Percentiles rank a stretch among this genome's conserved stretches.
Evolutionary conservation across 2,888 invertebrate genomes (phyloP).

Genomic region (Lepidocyrtinus sp.): DNA sequence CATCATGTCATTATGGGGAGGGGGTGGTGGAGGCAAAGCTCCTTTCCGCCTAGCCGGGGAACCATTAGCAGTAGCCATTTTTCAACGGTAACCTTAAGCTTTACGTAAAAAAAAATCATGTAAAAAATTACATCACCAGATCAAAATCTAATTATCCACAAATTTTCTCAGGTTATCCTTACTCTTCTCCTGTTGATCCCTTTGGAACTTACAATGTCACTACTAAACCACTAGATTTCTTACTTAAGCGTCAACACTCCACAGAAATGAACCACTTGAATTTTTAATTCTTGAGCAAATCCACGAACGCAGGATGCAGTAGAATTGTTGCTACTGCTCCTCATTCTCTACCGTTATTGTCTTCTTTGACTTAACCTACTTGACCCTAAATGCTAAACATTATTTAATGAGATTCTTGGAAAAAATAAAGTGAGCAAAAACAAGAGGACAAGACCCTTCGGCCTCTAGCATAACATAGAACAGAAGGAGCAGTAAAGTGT

Average conservation of each 20-base stretch:
- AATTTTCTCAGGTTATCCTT: neutral
- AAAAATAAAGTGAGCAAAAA: conserved; percentile 16
- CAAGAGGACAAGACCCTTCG: neutral
- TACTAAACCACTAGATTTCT: neutral
- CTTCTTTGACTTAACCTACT: neutral
- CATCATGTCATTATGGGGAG: conserved; percentile 78
- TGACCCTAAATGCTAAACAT: neutral
- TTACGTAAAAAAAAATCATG: neutral
- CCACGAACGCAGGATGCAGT: neutral
- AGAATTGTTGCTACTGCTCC: too few species aligned
- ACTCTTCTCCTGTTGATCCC: neutral
- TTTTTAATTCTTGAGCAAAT: neutral
- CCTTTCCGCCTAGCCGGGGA: conserved; percentile 54
- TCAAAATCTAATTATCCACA: neutral
- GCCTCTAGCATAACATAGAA: neutral
- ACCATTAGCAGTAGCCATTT: conserved; percentile 47
- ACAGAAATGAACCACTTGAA: neutral
- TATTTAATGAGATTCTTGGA: conserved; percentile 31
- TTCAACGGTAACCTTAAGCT: neutral
- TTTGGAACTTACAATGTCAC: neutral
- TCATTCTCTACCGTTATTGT: too few species aligned
- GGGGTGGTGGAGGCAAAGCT: conserved; percentile 70
- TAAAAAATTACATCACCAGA: neutral
- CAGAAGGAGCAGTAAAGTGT: neutral
- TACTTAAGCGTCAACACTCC: neutral